Percentiles rank a stretch among this genome's conserved stretches.
These are phyloP conservation scores for Noctilio leporinus DNA, from an alignment of 2,113 vertebrate species.

Conservation along the genomic window DNA sequence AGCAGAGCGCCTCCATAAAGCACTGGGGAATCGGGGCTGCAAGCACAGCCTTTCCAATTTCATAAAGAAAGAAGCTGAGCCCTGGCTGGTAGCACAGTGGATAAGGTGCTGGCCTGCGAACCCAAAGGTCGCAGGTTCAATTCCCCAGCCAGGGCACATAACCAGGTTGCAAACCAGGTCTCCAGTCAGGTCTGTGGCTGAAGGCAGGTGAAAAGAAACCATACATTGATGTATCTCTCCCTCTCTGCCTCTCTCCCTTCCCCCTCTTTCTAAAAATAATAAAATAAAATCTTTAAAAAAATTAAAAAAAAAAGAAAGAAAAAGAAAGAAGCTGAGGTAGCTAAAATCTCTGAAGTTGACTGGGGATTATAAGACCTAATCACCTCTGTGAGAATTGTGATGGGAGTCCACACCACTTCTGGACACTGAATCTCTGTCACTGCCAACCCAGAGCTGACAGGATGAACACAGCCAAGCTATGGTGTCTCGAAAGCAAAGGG, in stretches of 20 bases:
- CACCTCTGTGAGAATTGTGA: neutral
- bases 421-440: neutral
- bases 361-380: neutral
- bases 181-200: no score
- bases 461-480: neutral
- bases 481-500: neutral
- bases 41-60: conserved; percentile 12
- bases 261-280: no score
- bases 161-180: no score
- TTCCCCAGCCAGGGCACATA: no score
- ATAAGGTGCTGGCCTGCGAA: no score
- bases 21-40: neutral
- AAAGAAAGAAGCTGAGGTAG: neutral
- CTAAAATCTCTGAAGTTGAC: neutral
- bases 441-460: neutral
- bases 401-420: neutral
- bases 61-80: neutral
- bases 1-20: neutral
- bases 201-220: no score
- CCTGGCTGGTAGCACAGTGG: no score
- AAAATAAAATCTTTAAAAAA: no score
- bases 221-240: no score
- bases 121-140: no score
- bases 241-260: no score
- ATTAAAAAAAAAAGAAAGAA: no score